Evolutionary conservation across 1,140 invertebrate genomes (phyloP), one percentile per base, ranked within the genome.

Genomic region (Solenopsis fugax): DNA sequence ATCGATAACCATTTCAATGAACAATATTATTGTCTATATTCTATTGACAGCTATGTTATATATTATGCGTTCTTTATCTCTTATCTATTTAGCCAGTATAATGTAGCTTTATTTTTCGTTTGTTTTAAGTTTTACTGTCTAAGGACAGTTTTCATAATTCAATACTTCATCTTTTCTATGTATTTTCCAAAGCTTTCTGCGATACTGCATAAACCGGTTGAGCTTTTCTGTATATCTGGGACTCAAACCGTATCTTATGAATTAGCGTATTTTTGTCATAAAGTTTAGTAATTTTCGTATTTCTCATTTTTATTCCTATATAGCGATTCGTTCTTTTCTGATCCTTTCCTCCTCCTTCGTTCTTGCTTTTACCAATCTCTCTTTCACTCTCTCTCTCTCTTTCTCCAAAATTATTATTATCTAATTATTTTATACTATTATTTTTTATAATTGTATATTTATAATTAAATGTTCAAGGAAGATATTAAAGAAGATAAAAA

Each of bases 381-480:
- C 9, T 56, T 10, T 41, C 0, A 29, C 10, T 58, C 10, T 64
- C 21, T 37, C 37, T 86, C 54, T 72, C 24, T 58, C 9, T 56
- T 10, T 41, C 0, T 64, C 12, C 24, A 65, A 21, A 88, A 34
- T 64, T 62, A 52, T 2, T 18, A 29, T 29, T n/a, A 41, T 62
- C 12, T 1, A 64, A 62, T 24, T 64, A 77, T 64, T 77, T 77
- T n/a, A 54, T 34, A 50, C 54, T 10, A 18, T 50, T 21, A 29
- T 76, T 41, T 1, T n/a, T 56, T 21, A 21, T 9, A 56, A 75
- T 58, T 52, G 50, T 50, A n/a, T 64, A 62, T 56, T 71, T 50
- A 29, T 29, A 9, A 71, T 71, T 24, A 71, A 69, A 9, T 71
- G 16, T 0, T 24, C 4, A 50, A 13, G 21, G 4, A 50, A 9